phyloP scores from a whole-genome alignment of 1,140 invertebrate genomes.

The Ceratosolen fusciceps region DNA sequence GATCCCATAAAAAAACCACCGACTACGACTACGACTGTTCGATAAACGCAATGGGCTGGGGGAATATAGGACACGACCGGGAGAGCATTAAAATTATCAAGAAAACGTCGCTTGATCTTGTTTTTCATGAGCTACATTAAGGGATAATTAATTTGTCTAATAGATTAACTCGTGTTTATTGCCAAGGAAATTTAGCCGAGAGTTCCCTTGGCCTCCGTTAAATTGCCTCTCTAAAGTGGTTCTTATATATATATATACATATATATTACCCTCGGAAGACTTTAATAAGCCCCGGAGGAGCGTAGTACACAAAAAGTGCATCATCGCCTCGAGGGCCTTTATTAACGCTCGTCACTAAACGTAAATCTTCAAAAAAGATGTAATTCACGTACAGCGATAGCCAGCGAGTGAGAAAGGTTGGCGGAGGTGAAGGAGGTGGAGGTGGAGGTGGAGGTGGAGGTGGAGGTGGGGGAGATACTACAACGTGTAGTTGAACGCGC shows the following conservation, averaged over 20 bases:
- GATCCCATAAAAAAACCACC: no score
- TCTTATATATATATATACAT: no score
- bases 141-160: conserved; percentile 8
- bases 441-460: no score
- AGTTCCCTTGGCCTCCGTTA: background rate
- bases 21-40: no score
- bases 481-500: no score
- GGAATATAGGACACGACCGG: no score
- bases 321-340: background rate
- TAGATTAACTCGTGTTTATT: background rate
- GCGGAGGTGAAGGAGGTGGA: background rate
- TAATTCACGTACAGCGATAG: background rate
- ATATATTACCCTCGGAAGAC: background rate
- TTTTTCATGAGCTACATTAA: background rate
- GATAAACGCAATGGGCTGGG: no score
- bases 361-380: conserved; percentile 14
- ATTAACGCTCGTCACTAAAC: background rate
- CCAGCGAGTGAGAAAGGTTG: background rate
- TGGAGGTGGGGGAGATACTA: no score
- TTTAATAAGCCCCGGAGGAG: conserved; percentile 3
- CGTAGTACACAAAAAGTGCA: background rate
- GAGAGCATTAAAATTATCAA: no score
- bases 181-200: background rate
- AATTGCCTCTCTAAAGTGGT: background rate
- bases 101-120: background rate